A percentile compares a stretch with the other conserved stretches of the same genome.
These are phyloP conservation scores for Oligia latruncula DNA, from an alignment of 2,888 invertebrate genomes.

Conservation along the genomic window DNA sequence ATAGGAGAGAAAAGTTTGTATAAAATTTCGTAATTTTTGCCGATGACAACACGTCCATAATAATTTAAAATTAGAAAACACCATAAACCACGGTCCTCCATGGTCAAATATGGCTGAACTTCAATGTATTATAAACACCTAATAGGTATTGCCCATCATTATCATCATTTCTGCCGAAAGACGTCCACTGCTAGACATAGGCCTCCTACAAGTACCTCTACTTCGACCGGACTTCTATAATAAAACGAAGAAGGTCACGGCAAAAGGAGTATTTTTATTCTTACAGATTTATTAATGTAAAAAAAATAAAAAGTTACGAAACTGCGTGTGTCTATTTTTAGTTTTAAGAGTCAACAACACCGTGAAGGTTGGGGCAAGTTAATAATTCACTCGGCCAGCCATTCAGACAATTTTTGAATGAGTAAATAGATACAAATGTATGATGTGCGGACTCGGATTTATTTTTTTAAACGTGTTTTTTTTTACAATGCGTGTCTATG, in stretches of 20 bases:
- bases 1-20: neutral
- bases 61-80: neutral
- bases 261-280: slow-evolving; percentile 6
- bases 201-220: too few relatives aligned
- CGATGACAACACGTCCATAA: neutral
- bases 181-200: too few relatives aligned
- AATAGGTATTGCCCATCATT: too few relatives aligned
- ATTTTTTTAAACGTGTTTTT: neutral
- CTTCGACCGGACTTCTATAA: too few relatives aligned
- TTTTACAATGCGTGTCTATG: neutral
- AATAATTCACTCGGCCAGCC: slow-evolving; percentile 48
- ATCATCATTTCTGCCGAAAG: too few relatives aligned
- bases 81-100: too few relatives aligned
- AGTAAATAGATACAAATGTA: slow-evolving; percentile 37
- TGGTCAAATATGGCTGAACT: too few relatives aligned
- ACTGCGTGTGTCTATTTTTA: slow-evolving; percentile 46
- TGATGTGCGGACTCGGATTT: slow-evolving; percentile 13
- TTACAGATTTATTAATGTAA: slow-evolving; percentile 2
- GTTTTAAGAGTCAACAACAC: slow-evolving; percentile 51
- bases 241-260: slow-evolving; percentile 3
- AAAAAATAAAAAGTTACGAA: slow-evolving; percentile 47
- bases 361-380: slow-evolving; percentile 50
- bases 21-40: neutral
- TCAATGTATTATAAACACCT: too few relatives aligned
- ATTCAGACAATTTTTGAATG: slow-evolving; percentile 57